Percentiles rank a stretch among this genome's conserved stretches.
Evolutionary conservation across 2,888 invertebrate genomes (phyloP).

Genomic region (Ochropleura plecta): DNA sequence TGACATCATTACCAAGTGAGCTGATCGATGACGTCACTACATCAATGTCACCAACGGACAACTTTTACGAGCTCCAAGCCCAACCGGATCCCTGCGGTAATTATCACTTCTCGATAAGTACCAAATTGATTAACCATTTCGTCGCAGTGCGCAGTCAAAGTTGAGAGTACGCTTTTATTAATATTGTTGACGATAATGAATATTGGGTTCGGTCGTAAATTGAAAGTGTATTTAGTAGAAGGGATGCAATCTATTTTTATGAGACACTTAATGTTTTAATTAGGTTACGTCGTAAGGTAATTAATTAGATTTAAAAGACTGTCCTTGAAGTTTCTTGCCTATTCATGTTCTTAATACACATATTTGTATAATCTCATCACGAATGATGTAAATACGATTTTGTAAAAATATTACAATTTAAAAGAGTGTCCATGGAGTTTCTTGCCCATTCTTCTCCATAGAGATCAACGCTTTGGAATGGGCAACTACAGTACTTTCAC

Average conservation of each 20-base stretch:
- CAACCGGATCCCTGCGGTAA: slow-evolving; percentile 50
- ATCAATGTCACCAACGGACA: slow-evolving; percentile 41
- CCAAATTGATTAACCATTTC: slow-evolving; percentile 37
- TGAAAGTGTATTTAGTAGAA: slow-evolving; percentile 2
- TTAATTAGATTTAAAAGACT: too few species aligned
- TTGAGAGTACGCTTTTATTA: slow-evolving; percentile 26
- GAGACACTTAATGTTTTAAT: background rate
- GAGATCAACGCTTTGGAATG: too few species aligned
- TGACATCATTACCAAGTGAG: slow-evolving; percentile 23
- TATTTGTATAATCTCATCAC: too few species aligned
- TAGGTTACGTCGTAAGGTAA: background rate
- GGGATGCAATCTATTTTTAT: background rate
- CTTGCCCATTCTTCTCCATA: too few species aligned
- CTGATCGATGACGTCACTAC: slow-evolving; percentile 44
- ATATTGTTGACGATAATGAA: slow-evolving; percentile 35
- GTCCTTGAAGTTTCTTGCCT: too few species aligned
- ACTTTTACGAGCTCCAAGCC: slow-evolving; percentile 40
- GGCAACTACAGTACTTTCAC: too few species aligned
- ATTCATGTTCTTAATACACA: too few species aligned
- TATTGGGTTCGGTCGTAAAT: slow-evolving; percentile 22
- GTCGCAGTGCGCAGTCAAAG: slow-evolving; percentile 13
- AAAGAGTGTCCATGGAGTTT: too few species aligned
- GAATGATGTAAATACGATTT: too few species aligned
- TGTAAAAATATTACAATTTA: too few species aligned
- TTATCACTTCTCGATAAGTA: slow-evolving; percentile 52